These are phyloP conservation scores for Gallinago solitaria DNA, from an alignment of 2,797 vertebrate genomes.

Conservation along the genomic window DNA sequence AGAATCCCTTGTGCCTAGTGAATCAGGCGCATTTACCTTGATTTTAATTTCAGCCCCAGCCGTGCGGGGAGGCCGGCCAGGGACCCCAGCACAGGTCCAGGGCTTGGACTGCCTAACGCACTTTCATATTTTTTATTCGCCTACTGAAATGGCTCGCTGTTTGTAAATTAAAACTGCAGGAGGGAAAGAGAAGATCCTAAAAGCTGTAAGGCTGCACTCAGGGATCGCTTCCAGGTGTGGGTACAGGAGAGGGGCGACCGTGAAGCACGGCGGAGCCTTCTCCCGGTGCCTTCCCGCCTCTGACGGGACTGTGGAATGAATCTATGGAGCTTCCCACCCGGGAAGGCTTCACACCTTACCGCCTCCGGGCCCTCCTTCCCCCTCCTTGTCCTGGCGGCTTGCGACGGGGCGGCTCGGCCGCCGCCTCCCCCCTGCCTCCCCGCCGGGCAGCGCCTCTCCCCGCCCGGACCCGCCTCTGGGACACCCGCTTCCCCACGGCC, in stretches of 20 bases:
- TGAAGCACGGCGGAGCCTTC: background rate
- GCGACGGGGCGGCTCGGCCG: background rate
- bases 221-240: conserved; percentile 20
- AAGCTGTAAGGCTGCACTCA: background rate
- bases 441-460: background rate
- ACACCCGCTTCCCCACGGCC: background rate
- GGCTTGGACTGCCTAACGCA: background rate
- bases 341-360: background rate
- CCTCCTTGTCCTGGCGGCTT: background rate
- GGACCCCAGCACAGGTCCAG: background rate
- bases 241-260: background rate
- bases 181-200: background rate
- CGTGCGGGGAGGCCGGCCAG: background rate
- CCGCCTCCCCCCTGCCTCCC: background rate
- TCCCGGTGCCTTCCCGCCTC: background rate
- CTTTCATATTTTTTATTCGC: conserved; percentile 13
- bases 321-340: background rate
- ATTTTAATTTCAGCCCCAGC: background rate
- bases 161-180: conserved; percentile 36
- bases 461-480: background rate
- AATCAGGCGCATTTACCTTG: background rate
- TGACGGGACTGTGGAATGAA: background rate
- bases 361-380: background rate
- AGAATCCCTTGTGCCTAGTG: background rate
- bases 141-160: conserved; percentile 28